Evolutionary conservation across 2,797 vertebrate species (phyloP), one percentile per base, ranked within the genome.

Genomic region (Eutrigla gurnardus): DNA sequence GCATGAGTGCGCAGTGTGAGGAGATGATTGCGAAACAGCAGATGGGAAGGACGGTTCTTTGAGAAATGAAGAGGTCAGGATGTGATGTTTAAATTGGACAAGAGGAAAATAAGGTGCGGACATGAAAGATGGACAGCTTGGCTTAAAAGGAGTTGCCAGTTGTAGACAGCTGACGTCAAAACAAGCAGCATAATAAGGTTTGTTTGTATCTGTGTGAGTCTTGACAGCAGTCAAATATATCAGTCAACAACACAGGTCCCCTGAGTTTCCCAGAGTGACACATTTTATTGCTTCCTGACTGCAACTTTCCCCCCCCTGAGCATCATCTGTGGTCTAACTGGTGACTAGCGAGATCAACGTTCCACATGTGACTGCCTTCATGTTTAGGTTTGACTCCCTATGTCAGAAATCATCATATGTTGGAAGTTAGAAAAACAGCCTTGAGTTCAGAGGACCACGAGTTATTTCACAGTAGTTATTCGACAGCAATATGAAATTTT

Each of bases 191-290:
- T 81, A 80, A 87, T 73, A 74, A 76, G 72, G 66, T 68, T 32
- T 67, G 47, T 70, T 60, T 64, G 70, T 52, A 25, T 65, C 15
- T 67, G 60, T 63, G 42, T 68, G 69, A 70, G 64, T 73, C 62
- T 57, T 75, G 94, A 95, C 94, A 95, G 88, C 78, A 85, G 89
- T 95, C 92, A 91, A 91, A 94, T 94, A 93, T 92, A 92, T 91
- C 91, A 94, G 90, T 95, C 95, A 94, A 75, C 90, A 57, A 77
- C 92, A 95, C 95, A 75, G 92, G 95, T 94, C 94, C 89, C 84
- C 81, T 77, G 87, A 84, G 82, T 91, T 89, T 74, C 63, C 65
- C 83, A 87, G 65, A 88, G 72, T 88, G 77, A 80, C 87, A 71
- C 47, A 47, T 90, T 90, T 88, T 92, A 88, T 83, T 80, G 61